Conservation (phyloP, 1,140 invertebrate species). For the Stegodyphus mimosarum region DNA sequence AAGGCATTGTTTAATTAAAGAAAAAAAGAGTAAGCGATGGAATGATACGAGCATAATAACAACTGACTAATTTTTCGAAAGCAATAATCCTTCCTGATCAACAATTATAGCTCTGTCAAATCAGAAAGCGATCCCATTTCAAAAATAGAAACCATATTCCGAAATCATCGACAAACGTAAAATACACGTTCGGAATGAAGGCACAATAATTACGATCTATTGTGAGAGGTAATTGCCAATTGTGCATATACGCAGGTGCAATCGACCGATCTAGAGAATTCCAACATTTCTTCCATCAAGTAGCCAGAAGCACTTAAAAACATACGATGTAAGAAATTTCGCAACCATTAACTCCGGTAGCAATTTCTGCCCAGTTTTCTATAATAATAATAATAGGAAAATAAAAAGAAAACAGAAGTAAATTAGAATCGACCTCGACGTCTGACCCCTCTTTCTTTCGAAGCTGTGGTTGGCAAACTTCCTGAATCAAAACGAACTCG, state of each 20-base stretch:
- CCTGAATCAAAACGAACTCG: neutral
- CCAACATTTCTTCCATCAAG: constrained; percentile 9
- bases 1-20: too few relatives aligned
- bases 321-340: constrained; percentile 1
- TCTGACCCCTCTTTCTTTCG: constrained; percentile 9
- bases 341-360: constrained; percentile 9
- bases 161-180: neutral
- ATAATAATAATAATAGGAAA: constrained; percentile 9
- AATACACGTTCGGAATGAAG: neutral
- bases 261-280: constrained; percentile 9
- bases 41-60: too few relatives aligned
- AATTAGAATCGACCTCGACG: constrained; percentile 19
- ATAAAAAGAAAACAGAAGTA: constrained; percentile 24
- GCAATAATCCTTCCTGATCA: neutral
- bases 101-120: neutral
- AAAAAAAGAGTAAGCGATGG: too few relatives aligned
- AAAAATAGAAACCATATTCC: neutral
- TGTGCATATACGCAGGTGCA: constrained; percentile 36
- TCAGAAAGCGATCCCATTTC: neutral
- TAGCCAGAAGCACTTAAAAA: neutral
- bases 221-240: constrained; percentile 24
- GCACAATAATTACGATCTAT: neutral
- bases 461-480: constrained; percentile 53
- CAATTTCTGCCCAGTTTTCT: neutral
- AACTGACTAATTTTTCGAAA: too few relatives aligned